Base-by-base conservation (phyloP, 35 echinoderm and acorn worm genomes). In the Hemicentrotus pulcherrimus region DNA sequence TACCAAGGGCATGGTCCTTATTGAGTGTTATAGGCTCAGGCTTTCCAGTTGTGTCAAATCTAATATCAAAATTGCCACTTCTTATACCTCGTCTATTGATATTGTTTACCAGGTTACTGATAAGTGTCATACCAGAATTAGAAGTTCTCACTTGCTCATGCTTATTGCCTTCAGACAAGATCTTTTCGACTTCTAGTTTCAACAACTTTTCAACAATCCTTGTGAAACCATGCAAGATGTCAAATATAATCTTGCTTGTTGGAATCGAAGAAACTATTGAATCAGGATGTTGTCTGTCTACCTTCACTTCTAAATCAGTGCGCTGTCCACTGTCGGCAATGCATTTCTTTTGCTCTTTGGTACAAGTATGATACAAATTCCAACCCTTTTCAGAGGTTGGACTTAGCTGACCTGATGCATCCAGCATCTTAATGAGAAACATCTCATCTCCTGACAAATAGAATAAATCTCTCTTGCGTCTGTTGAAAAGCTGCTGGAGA, bases 371-470 rank as follows among this genome's bases (percentile, higher is more conserved):
- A 92, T 98, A 98, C 31, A 98, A 94, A 86, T 96, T 98, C 97
- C 96, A 98, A 10, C 97, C 97, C 31, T 2, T 94, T 18, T 94
- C 58, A 48, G 96, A 86, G 22, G 96, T 95, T 0, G 96, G 97
- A 58, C 95, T 61, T 18, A 98, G 55, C 55, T 86, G 22, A 18
- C 94, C 88, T 47, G 86, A 31, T 14, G 86, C 95, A 96, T 96
- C 97, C 18, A 98, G 61, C 31, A 98, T 94, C 46, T 95, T 92
- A 52, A 95, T 93, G 6, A 98, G 52, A 85, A 98, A 98, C 97
- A 98, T 98, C 31, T 95, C 94, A 96, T 98, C 97, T n/a, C 96
- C 96, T 59, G 94, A 94, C 47, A 97, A 61, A 86, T 95, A 97
- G 91, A 96, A 97, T 31, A 35, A 11, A 48, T 61, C 78, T 16